Conservation (phyloP, 2,113 vertebrate species). For the Entomyzon cyanotis region DNA sequence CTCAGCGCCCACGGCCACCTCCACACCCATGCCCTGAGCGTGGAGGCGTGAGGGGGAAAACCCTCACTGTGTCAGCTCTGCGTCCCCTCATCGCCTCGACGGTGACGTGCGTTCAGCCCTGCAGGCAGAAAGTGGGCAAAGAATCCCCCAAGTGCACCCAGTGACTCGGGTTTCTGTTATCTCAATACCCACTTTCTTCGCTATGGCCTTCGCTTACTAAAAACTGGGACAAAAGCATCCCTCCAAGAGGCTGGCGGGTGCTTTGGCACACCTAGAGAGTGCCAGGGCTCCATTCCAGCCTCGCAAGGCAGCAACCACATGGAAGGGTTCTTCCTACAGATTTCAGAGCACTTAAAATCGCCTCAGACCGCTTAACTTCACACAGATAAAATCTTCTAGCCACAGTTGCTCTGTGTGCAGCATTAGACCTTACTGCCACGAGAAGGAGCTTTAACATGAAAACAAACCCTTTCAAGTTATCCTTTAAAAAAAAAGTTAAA, state of each 20-base stretch:
- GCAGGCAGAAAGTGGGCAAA: neutral
- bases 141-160: neutral
- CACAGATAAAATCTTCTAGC: neutral
- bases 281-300: neutral
- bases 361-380: neutral
- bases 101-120: too few species aligned
- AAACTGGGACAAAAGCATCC: neutral
- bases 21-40: neutral
- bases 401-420: neutral
- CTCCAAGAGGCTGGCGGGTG: neutral
- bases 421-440: neutral
- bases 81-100: neutral
- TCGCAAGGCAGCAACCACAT: neutral
- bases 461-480: neutral
- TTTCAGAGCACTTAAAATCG: neutral
- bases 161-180: accelerated
- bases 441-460: neutral
- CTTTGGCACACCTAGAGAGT: neutral
- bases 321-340: neutral
- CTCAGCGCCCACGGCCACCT: neutral
- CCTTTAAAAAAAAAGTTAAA: neutral
- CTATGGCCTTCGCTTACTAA: accelerated
- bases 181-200: neutral
- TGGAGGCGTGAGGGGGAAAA: neutral
- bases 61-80: too few species aligned